A percentile compares a stretch with the other conserved stretches of the same genome.
Evolutionary conservation across 2,888 invertebrate genomes (phyloP).

Genomic region (Caenorhabditis sinica): DNA sequence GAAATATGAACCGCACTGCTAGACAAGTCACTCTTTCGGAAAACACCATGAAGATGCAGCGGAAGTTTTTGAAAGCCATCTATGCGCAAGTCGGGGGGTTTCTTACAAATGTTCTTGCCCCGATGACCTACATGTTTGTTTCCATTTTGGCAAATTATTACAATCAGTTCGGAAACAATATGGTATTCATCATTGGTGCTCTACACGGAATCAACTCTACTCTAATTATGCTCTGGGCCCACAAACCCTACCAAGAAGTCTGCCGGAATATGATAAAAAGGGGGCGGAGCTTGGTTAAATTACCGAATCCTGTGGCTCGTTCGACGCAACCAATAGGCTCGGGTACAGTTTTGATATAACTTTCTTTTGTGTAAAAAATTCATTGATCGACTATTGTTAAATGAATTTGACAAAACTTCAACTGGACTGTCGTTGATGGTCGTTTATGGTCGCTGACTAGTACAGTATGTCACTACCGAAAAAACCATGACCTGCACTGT

Average conservation of each 20-base stretch:
- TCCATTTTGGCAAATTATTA: background rate
- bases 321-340: too few relatives aligned
- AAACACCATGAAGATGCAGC: background rate
- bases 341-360: too few relatives aligned
- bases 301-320: too few relatives aligned
- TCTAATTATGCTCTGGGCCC: slow-evolving; percentile 7
- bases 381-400: too few relatives aligned
- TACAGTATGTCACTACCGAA: too few relatives aligned
- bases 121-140: background rate
- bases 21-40: background rate
- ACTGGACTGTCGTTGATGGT: too few relatives aligned
- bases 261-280: background rate
- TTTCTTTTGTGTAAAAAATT: too few relatives aligned
- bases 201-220: slow-evolving; percentile 21
- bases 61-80: background rate
- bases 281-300: too few relatives aligned
- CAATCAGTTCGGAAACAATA: slow-evolving; percentile 17
- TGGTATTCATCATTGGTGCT: background rate
- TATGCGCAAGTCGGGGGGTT: background rate
- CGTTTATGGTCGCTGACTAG: too few relatives aligned
- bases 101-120: background rate
- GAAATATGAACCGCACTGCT: background rate
- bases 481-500: too few relatives aligned
- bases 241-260: slow-evolving; percentile 4
- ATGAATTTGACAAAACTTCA: too few relatives aligned